Conservation (phyloP, 2,113 vertebrate species). For the chimpanzee (Pan troglodytes) region NHGRI_mPanTro3-v2.1_pri NC_086015.1:143247501-143248000, state of each 20-base stretch:
- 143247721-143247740: not conserved
- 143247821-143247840: no score
- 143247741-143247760: not conserved
- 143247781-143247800: no score
- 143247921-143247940: no score
- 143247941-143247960: no score
- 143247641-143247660: slow-evolving; percentile 14
- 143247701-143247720: not conserved
- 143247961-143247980: no score
- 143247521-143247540: not conserved
- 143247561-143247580: slow-evolving; percentile 37
- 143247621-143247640: slow-evolving; percentile 53
- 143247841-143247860: no score
- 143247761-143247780: not conserved
- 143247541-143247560: not conserved
- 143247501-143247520: not conserved
- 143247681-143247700: slow-evolving; percentile 13
- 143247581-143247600: not conserved
- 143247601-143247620: slow-evolving; percentile 21
- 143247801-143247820: no score
- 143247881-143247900: no score
- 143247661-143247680: slow-evolving; percentile 15
- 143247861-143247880: no score
- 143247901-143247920: no score
- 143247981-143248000: no score